Conservation (phyloP, 2,113 vertebrate genomes). For the Podarcis raffonei region DNA sequence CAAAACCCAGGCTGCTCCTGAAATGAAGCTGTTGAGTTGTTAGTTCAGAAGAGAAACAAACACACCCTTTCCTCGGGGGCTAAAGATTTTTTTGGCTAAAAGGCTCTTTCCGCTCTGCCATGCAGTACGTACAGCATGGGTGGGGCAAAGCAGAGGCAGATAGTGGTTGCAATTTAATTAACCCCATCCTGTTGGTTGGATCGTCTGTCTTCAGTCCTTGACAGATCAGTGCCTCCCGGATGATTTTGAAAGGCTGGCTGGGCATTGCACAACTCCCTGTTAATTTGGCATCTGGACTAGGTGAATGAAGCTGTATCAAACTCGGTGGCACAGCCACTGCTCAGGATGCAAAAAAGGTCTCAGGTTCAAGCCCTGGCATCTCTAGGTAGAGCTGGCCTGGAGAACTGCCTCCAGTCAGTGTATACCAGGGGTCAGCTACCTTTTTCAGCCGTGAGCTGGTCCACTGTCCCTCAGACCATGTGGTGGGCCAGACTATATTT, state of each 20-base stretch:
- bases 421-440: background rate
- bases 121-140: conserved; percentile 57
- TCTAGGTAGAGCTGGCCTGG: background rate
- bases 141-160: conserved; percentile 62
- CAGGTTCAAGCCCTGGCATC: background rate
- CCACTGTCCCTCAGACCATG: no score
- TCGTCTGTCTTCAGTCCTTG: background rate
- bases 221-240: background rate
- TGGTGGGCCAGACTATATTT: no score
- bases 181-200: background rate
- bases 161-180: conserved; percentile 59
- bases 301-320: background rate
- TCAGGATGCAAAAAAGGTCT: background rate
- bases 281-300: background rate
- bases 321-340: background rate
- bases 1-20: conserved; percentile 56
- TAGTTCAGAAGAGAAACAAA: conserved; percentile 58
- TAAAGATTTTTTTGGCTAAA: conserved; percentile 60
- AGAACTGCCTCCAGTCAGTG: background rate
- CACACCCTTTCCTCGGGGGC: conserved; percentile 69
- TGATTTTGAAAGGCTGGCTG: background rate
- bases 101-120: conserved; percentile 55
- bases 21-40: conserved; percentile 49
- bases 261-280: background rate
- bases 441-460: no score